phyloP scores from a whole-genome alignment of 2,113 vertebrate genomes.

The Pachypanchax playfairii region DNA sequence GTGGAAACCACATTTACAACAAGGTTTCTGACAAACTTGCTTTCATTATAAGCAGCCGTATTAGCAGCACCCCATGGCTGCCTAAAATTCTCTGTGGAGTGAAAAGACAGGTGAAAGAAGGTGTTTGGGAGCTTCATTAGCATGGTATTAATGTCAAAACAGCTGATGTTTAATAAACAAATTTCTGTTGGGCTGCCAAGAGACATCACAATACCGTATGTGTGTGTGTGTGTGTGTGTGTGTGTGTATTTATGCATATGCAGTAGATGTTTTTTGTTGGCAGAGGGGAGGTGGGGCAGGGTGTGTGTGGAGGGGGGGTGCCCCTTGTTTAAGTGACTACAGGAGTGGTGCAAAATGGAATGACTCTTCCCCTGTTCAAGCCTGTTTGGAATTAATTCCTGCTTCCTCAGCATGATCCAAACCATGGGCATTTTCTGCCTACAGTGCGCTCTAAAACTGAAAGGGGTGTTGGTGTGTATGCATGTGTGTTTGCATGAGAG shows the following conservation, averaged over 20 bases:
- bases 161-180: conserved; percentile 50
- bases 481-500: conserved; percentile 6
- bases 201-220: conserved; percentile 21
- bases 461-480: conserved; percentile 19
- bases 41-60: conserved; percentile 38
- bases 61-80: conserved; percentile 19
- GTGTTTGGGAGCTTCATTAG: conserved; percentile 57
- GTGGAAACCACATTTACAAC: conserved; percentile 7
- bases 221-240: conserved; percentile 17
- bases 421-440: conserved; percentile 58
- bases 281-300: conserved; percentile 17
- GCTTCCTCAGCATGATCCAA: conserved; percentile 77
- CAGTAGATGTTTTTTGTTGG: conserved; percentile 12
- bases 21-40: conserved; percentile 41
- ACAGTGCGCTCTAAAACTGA: conserved; percentile 57
- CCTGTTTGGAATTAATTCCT: conserved; percentile 81
- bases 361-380: conserved; percentile 60
- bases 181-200: conserved; percentile 36
- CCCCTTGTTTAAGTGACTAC: conserved; percentile 57
- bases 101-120: conserved; percentile 56
- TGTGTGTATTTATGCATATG: conserved; percentile 28
- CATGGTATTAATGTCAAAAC: conserved; percentile 57
- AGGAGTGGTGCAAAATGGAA: conserved; percentile 64
- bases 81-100: conserved; percentile 39
- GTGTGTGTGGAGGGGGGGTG: conserved; percentile 14